Percentiles rank a stretch among this genome's conserved stretches.
Conservation (phyloP, 2,113 vertebrate species). For the Calyptomena viridis region DNA sequence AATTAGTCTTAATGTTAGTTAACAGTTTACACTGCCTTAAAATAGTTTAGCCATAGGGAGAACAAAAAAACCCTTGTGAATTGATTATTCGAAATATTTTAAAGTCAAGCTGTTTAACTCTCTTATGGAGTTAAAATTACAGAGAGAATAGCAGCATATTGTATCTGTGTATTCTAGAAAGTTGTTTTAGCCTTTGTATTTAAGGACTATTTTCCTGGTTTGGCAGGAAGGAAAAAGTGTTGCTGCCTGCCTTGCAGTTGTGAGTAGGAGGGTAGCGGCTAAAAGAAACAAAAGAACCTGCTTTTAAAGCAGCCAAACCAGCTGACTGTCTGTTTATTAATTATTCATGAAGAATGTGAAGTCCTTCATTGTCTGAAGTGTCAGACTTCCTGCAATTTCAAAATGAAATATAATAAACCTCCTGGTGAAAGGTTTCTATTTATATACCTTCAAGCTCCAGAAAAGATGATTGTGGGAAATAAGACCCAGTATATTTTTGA, state of each 20-base stretch:
- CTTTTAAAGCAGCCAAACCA: not conserved
- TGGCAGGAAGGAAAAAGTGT: not conserved
- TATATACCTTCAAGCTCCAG: not conserved
- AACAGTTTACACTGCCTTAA: not conserved
- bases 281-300: not conserved
- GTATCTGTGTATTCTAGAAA: not conserved
- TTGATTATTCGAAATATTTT: not conserved
- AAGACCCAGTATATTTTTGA: not conserved
- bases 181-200: not conserved
- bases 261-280: not conserved
- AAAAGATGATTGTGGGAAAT: not conserved
- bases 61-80: not conserved
- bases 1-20: not conserved
- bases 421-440: slow-evolving; percentile 10
- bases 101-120: not conserved
- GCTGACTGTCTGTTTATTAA: not conserved
- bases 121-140: not conserved
- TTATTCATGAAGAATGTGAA: slow-evolving; percentile 25
- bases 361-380: slow-evolving; percentile 15
- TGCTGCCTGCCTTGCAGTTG: not conserved
- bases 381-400: slow-evolving; percentile 13
- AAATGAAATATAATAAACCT: slow-evolving; percentile 2
- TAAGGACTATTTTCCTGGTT: not conserved
- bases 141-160: not conserved
- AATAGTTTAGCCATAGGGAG: not conserved